A percentile compares a stretch with the other conserved stretches of the same genome.
These are phyloP conservation scores for Zophobas morio DNA, from an alignment of 1,140 invertebrate species.

Conservation along the genomic window DNA sequence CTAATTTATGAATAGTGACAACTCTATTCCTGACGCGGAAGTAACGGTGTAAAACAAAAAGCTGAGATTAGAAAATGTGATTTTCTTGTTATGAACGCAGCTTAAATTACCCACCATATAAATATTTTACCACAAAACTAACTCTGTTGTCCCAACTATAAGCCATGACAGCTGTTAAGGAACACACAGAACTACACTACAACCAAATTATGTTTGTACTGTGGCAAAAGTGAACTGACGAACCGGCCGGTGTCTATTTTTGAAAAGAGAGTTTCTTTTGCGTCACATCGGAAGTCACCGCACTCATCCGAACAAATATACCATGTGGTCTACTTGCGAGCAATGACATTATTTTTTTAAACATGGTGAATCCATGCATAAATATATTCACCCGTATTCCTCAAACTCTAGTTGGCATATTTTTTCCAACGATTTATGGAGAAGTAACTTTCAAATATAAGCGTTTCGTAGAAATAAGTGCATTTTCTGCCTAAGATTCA, in stretches of 20 bases:
- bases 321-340: not conserved
- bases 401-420: too few relatives aligned
- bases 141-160: constrained; percentile 87
- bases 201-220: constrained; percentile 24
- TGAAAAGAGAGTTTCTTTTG: constrained; percentile 48
- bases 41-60: not conserved
- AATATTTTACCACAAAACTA: constrained; percentile 82
- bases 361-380: too few relatives aligned
- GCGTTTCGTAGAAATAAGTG: too few relatives aligned
- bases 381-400: too few relatives aligned
- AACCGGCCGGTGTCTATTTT: constrained; percentile 55
- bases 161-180: constrained; percentile 69
- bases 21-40: constrained; percentile 17
- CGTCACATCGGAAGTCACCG: constrained; percentile 47
- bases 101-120: constrained; percentile 75
- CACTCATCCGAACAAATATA: constrained; percentile 35
- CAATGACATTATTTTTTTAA: too few relatives aligned
- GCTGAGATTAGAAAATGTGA: not conserved
- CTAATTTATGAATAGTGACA: constrained; percentile 9
- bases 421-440: too few relatives aligned
- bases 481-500: too few relatives aligned
- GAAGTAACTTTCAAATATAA: too few relatives aligned
- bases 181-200: constrained; percentile 43
- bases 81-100: not conserved
- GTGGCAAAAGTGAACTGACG: constrained; percentile 46